Evolutionary conservation across 2,888 invertebrate genomes (phyloP).

Genomic region (Dascillus cervinus): DNA sequence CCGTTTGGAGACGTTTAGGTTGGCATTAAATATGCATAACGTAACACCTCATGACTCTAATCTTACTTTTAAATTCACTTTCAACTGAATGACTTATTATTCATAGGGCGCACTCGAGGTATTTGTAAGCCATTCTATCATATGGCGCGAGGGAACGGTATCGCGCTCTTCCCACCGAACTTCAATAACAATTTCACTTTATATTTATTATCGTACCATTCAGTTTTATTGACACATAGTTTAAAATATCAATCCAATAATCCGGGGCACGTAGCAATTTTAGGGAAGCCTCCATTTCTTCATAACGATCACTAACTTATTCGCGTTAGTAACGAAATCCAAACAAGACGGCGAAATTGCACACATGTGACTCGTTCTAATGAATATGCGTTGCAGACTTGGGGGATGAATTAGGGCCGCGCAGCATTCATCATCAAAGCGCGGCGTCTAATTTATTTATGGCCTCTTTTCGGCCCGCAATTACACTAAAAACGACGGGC

Average conservation of each 20-base stretch:
- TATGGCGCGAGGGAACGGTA: constrained; percentile 11
- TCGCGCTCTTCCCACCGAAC: constrained; percentile 13
- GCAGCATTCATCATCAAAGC: constrained; percentile 12
- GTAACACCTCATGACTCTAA: constrained; percentile 21
- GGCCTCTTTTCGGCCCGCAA: constrained; percentile 8
- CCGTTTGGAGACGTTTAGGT: constrained; percentile 12
- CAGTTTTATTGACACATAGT: constrained; percentile 35
- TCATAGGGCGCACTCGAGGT: constrained; percentile 19
- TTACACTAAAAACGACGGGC: constrained; percentile 8
- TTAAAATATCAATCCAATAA: constrained; percentile 36
- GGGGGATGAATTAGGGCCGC: background rate
- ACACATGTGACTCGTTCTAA: constrained; percentile 6
- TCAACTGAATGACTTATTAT: constrained; percentile 28
- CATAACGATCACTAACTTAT: constrained; percentile 27
- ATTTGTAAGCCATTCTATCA: constrained; percentile 22
- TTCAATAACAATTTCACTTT: constrained; percentile 36
- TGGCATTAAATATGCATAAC: constrained; percentile 21
- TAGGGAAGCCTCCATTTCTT: constrained; percentile 28
- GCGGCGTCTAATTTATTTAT: constrained; percentile 18
- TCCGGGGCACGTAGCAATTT: constrained; percentile 32
- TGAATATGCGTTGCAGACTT: constrained; percentile 4
- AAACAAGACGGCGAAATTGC: constrained; percentile 5
- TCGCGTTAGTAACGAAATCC: constrained; percentile 9
- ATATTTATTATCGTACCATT: constrained; percentile 36
- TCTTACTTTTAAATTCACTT: constrained; percentile 30